Conservation (phyloP, 2,888 invertebrate genomes). For the Leucophenga montana region DNA sequence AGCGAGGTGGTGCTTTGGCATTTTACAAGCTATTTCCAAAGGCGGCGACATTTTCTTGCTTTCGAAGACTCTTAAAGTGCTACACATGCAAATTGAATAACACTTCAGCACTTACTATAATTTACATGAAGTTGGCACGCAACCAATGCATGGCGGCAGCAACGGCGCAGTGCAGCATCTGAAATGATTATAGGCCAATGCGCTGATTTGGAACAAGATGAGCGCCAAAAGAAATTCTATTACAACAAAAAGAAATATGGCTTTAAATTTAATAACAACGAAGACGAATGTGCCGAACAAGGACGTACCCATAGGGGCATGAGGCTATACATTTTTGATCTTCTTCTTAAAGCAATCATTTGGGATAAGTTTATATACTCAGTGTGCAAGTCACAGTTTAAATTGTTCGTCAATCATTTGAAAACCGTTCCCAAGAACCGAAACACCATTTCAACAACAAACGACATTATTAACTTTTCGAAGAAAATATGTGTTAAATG, state of each 20-base stretch:
- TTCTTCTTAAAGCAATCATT: too few species aligned
- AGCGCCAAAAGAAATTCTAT: conserved; percentile 54
- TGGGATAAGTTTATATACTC: too few species aligned
- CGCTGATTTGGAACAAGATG: conserved; percentile 37
- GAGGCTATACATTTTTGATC: too few species aligned
- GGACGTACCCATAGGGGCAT: too few species aligned
- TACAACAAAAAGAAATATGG: conserved; percentile 65
- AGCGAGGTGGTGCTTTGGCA: too few species aligned
- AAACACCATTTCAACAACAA: too few species aligned
- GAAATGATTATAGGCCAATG: conserved; percentile 54
- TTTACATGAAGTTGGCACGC: conserved; percentile 65
- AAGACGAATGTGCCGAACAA: conserved; percentile 36
- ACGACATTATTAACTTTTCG: too few species aligned
- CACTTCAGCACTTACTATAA: conserved; percentile 65
- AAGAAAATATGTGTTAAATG: too few species aligned
- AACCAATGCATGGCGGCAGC: conserved; percentile 41
- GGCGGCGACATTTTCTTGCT: background rate
- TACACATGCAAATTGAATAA: conserved; percentile 64
- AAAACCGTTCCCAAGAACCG: too few species aligned
- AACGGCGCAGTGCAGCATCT: conserved; percentile 36
- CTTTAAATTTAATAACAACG: conserved; percentile 60
- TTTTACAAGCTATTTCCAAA: conserved; percentile 17
- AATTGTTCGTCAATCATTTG: too few species aligned
- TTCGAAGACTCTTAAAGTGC: conserved; percentile 21
- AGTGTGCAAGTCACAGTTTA: too few species aligned